Conservation (phyloP, 2,113 vertebrate species). For the Mormyrus iriodes region DNA sequence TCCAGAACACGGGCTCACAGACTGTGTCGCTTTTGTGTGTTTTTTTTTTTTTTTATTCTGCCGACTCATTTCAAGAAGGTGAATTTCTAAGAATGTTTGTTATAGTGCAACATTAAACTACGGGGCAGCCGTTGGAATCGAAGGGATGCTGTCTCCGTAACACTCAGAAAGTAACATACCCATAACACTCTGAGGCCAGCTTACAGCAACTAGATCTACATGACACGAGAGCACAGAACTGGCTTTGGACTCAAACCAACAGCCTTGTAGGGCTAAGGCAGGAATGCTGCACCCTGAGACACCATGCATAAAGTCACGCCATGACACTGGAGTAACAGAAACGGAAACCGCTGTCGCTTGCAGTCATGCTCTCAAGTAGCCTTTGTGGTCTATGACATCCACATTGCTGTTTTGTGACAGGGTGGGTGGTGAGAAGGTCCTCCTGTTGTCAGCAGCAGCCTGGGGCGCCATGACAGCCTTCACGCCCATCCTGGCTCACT, state of each 20-base stretch:
- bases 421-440: constrained; percentile 87
- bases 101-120: neutral
- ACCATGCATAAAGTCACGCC: neutral
- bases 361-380: neutral
- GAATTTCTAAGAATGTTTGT: neutral
- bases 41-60: neutral
- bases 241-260: neutral
- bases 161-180: too few species aligned
- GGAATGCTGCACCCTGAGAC: neutral
- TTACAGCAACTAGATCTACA: neutral
- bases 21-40: neutral
- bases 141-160: neutral
- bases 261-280: neutral
- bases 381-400: neutral
- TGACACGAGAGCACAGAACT: neutral
- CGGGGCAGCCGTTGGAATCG: neutral
- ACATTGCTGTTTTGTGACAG: constrained; percentile 45
- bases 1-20: neutral
- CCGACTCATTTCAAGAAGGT: neutral
- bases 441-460: constrained; percentile 77
- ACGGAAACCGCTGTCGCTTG: neutral
- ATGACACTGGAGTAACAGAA: neutral
- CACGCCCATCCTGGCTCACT: constrained; percentile 72
- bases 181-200: neutral
- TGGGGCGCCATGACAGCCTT: constrained; percentile 82